phyloP scores from a whole-genome alignment of 2,797 vertebrate genomes.

The Anguilla obscura region DNA sequence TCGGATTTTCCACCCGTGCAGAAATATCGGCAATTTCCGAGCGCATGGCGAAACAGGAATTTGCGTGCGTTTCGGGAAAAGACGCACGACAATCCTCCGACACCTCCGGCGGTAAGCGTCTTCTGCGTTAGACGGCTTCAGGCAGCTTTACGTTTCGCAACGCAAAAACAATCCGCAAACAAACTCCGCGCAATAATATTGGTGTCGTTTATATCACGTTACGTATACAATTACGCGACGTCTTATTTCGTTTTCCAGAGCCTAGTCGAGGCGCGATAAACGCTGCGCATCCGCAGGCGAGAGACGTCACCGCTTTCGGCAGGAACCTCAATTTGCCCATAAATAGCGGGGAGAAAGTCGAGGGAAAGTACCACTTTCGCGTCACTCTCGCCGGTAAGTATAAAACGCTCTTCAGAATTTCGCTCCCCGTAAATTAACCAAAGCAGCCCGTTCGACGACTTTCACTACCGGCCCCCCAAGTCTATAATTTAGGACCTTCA shows the following conservation, averaged over 20 bases:
- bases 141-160: neutral
- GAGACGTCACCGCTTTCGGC: neutral
- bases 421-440: conserved; percentile 12
- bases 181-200: neutral
- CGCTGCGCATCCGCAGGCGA: neutral
- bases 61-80: neutral
- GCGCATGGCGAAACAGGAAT: neutral
- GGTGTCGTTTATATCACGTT: neutral
- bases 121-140: neutral
- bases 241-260: neutral
- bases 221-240: neutral
- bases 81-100: neutral
- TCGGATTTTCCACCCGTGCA: neutral
- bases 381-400: neutral
- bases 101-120: neutral
- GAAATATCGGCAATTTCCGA: conserved; percentile 1
- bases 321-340: neutral
- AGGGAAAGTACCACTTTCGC: neutral
- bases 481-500: conserved; percentile 35
- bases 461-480: conserved; percentile 6
- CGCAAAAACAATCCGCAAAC: neutral
- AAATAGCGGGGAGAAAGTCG: neutral
- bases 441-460: conserved; percentile 6
- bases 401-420: neutral
- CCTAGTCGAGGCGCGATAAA: neutral